These are phyloP conservation scores for Cartodere bifasciata DNA, from an alignment of 2,888 invertebrate genomes.

Conservation along the genomic window DNA sequence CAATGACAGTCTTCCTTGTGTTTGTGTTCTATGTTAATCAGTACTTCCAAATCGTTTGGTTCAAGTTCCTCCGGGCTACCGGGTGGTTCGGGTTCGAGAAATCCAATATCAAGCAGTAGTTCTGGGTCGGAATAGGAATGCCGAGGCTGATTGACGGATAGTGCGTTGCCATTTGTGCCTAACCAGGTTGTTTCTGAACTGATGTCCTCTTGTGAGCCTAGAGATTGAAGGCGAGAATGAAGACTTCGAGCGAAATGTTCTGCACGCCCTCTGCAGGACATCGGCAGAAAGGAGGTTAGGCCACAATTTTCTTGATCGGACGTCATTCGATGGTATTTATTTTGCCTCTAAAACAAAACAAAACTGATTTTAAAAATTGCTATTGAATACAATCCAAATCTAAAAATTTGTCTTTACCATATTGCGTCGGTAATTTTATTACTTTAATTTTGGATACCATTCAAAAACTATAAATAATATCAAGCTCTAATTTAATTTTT, in stretches of 20 bases:
- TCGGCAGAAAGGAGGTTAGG: slow-evolving; percentile 55
- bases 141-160: slow-evolving; percentile 38
- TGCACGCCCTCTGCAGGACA: slow-evolving; percentile 68
- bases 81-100: slow-evolving; percentile 54
- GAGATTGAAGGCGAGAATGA: slow-evolving; percentile 58
- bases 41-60: slow-evolving; percentile 22
- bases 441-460: too few relatives aligned
- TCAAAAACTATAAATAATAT: too few relatives aligned
- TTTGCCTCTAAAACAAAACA: too few relatives aligned
- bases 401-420: too few relatives aligned
- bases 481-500: too few relatives aligned
- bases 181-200: slow-evolving; percentile 5
- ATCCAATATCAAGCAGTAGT: slow-evolving; percentile 51
- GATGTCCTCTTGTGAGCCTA: slow-evolving; percentile 43
- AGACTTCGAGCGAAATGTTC: slow-evolving; percentile 70
- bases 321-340: slow-evolving; percentile 22
- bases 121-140: slow-evolving; percentile 38
- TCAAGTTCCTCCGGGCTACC: slow-evolving; percentile 46
- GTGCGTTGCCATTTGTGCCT: slow-evolving; percentile 10
- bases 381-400: too few relatives aligned
- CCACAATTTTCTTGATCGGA: slow-evolving; percentile 48
- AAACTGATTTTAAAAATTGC: too few relatives aligned
- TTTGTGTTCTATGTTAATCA: slow-evolving; percentile 29
- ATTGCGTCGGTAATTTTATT: too few relatives aligned
- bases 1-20: slow-evolving; percentile 1